These are phyloP conservation scores for Mastigias papua DNA, from an alignment of 30 jellyfish, hydroid and myxozoan genomes.

Conservation along the genomic window DNA sequence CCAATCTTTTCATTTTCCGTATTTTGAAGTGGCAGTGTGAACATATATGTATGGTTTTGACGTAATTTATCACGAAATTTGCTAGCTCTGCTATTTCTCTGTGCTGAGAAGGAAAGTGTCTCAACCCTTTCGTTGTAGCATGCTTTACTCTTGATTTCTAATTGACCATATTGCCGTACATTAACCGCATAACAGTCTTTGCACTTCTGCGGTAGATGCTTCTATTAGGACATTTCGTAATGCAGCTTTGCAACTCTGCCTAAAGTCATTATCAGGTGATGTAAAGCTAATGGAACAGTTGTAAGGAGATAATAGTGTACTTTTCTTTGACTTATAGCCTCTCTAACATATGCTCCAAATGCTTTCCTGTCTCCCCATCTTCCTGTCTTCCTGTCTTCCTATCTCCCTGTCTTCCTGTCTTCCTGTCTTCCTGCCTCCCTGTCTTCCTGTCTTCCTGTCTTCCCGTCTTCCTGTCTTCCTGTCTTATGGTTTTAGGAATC, in stretches of 20 bases:
- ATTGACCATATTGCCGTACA: slow-evolving; percentile 6
- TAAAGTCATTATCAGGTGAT: slow-evolving; percentile 52
- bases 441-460: too few relatives aligned
- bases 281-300: slow-evolving; percentile 68
- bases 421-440: too few relatives aligned
- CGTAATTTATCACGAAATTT: slow-evolving; percentile 1
- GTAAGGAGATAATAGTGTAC: slow-evolving; percentile 42
- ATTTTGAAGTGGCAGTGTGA: slow-evolving; percentile 26
- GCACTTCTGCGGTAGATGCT: slow-evolving; percentile 42
- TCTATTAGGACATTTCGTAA: slow-evolving; percentile 32
- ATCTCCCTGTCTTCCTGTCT: too few relatives aligned
- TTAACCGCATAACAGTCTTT: background rate
- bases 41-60: slow-evolving; percentile 12
- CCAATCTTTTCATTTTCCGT: slow-evolving; percentile 47
- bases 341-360: slow-evolving; percentile 61
- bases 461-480: too few relatives aligned
- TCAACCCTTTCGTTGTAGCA: slow-evolving; percentile 6
- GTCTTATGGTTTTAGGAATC: too few relatives aligned
- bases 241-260: slow-evolving; percentile 56
- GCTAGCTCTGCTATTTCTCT: slow-evolving; percentile 29
- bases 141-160: slow-evolving; percentile 32
- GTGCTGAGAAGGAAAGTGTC: slow-evolving; percentile 22
- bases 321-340: slow-evolving; percentile 42
- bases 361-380: too few relatives aligned
- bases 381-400: too few relatives aligned